Base-by-base conservation (phyloP, 2,797 vertebrate genomes). In the Luscinia megarhynchos region DNA sequence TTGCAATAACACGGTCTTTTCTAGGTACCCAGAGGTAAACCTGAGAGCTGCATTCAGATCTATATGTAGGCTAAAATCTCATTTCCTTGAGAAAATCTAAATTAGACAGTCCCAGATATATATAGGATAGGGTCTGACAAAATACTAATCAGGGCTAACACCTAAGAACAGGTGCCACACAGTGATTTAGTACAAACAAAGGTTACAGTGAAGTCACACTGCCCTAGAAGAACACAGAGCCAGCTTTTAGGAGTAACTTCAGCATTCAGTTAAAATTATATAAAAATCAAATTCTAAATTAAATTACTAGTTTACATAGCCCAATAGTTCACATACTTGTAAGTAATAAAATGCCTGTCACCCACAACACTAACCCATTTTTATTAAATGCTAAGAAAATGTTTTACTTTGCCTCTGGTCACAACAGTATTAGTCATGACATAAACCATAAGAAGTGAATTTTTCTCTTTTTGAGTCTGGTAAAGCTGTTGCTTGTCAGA, bases 11-110 rank as follows among this genome's bases (percentile, higher is more conserved):
- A 12, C 17, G 7, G 1, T 54, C 12, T 17, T 89, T 80, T 67
- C 32, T 11, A 59, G n/a, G 8, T 18, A 73, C 27, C 5, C 36
- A 18, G 7, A 50, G 18, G 11, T 48, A 86, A 74, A 84, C 14
- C 12, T 80, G 53, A 76, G 69, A 67, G 11, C 30, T 74, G 26
- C 19, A 22, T 51, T 87, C 4, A 54, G 53, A 41, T 14, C 5
- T 66, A 4, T 4, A 5, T 40, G 15, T 20, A 70, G 24, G 7
- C 6, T 38, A 58, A 46, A 75, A 51, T 1, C 1, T 3, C 1
- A 36, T 63, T 29, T 74, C 10, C 8, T 53, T 62, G 21, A 7
- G 13, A 18, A 80, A 83, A 61, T 57, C 17, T 41, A 11, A 23
- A 66, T 69, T 68, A 50, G 15, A 29, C 13, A 46, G 23, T 4